Base-by-base conservation (phyloP, 2,113 vertebrate genomes). In the Colius striatus region DNA sequence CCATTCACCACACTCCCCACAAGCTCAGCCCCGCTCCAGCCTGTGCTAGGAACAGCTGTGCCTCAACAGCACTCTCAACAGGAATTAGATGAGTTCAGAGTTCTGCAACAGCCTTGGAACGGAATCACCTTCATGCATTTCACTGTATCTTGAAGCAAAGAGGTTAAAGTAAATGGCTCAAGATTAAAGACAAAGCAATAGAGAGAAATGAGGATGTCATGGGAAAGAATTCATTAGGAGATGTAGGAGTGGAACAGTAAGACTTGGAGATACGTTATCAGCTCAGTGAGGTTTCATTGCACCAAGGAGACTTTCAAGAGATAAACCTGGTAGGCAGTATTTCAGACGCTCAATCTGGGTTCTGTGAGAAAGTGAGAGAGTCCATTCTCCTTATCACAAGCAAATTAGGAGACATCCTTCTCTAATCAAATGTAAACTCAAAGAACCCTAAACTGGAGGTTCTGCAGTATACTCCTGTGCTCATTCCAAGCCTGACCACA, bases 131-230 rank as follows among this genome's bases (percentile, higher is more conserved):
- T 57, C 18, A 13, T 5, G 30, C 12, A 65, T 54, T 61, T 81
- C 58, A 75, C 79, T 47, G 27, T 30, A 80, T 41, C 90, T 66
- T 36, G 60, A 67, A 88, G 90, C 32, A 84, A 75, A 92, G 13
- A 26, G 41, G 53, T 84, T 93, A 90, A 95, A 94, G 58, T 53
- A 68, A 76, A 93, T 84, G 65, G 66, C 86, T 93, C 41, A 21
- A 82, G 90, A 96, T 90, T 93, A 94, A 97, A 94, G 88, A 71
- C 57, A 86, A 92, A 84, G 72, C 76, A 86, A 71, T 10, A 72
- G 87, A 77, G 88, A 93, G 65, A 78, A 86, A 95, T 65, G 68
- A 88, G 34, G 76, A 86, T 78, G 72, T 88, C 72, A 93, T 10
- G 11, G 79, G 85, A 92, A 95, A 83, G 72, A 93, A 94, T 93